A percentile compares a stretch with the other conserved stretches of the same genome.
These are phyloP conservation scores for Empidonax alnorum DNA, from an alignment of 2,113 vertebrate species.

Conservation along the genomic window DNA sequence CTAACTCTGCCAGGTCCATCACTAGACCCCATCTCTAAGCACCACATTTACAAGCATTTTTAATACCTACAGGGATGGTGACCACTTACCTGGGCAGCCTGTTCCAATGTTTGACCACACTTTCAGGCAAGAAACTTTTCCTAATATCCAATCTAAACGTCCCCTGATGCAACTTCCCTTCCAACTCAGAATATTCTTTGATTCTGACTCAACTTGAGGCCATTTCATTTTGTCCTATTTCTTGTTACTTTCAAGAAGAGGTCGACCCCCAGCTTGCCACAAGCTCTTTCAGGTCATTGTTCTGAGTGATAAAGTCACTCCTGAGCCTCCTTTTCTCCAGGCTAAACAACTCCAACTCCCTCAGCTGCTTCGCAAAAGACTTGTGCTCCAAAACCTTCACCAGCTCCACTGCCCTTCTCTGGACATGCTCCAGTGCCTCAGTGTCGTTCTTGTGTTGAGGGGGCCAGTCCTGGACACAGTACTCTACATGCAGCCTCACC, in stretches of 20 bases:
- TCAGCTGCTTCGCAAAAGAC: not conserved
- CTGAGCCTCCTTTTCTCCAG: not conserved
- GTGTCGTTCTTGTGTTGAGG: not conserved
- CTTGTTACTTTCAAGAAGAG: not conserved
- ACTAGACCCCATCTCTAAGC: not conserved
- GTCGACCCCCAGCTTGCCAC: accelerated
- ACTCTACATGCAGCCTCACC: not conserved
- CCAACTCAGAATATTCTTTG: not conserved
- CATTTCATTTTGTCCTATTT: not conserved
- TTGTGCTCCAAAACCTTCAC: not conserved
- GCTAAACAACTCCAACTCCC: not conserved
- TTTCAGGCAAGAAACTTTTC: not conserved
- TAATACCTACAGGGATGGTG: not conserved
- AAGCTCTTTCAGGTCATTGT: not conserved
- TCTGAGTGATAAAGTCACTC: not conserved
- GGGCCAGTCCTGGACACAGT: not conserved
- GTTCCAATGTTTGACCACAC: not conserved
- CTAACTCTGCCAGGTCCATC: not conserved
- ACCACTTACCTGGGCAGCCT: not conserved
- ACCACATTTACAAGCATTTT: not conserved
- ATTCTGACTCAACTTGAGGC: not conserved
- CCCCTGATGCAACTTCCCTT: accelerated
- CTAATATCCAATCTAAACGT: not conserved
- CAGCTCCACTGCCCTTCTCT: not conserved
- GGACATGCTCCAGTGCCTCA: not conserved